These are phyloP conservation scores for Ephydatia muelleri DNA, from an alignment of 37 sponge, comb jelly and placozoan genomes.

Conservation along the genomic window DNA sequence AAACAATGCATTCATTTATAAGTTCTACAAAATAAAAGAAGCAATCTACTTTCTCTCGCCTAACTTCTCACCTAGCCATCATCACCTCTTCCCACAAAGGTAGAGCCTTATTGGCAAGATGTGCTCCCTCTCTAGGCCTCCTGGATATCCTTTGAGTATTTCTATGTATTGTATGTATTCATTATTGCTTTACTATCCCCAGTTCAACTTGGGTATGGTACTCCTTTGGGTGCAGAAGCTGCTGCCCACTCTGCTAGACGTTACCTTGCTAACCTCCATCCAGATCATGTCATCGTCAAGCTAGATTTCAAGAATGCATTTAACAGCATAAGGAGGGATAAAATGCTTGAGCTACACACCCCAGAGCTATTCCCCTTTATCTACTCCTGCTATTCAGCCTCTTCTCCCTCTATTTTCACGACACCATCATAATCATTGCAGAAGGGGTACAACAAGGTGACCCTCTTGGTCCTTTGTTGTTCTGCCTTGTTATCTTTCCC, in stretches of 20 bases:
- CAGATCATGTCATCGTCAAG: not conserved
- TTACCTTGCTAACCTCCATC: not conserved
- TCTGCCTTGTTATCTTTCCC: not conserved
- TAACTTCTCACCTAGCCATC: too few species aligned
- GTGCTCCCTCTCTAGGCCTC: too few species aligned
- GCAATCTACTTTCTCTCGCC: too few species aligned
- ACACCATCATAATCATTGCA: not conserved
- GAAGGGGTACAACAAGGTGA: not conserved
- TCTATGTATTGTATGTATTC: too few species aligned
- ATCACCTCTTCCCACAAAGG: too few species aligned
- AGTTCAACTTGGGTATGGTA: constrained; percentile 9
- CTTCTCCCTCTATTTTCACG: constrained; percentile 1
- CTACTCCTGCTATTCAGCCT: not conserved
- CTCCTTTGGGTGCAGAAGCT: not conserved
- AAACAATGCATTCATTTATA: too few species aligned
- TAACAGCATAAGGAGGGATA: not conserved
- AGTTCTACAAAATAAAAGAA: too few species aligned
- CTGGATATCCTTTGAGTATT: too few species aligned
- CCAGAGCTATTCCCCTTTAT: not conserved
- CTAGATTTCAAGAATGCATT: not conserved
- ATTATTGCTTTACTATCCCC: too few species aligned
- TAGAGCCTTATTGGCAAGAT: too few species aligned
- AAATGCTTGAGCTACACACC: not conserved
- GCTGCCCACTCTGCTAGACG: not conserved
- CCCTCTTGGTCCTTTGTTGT: not conserved